Percentiles rank a stretch among this genome's conserved stretches.
Evolutionary conservation across 2,888 invertebrate species (phyloP).

Genomic region (Sipunculus nudus): DNA sequence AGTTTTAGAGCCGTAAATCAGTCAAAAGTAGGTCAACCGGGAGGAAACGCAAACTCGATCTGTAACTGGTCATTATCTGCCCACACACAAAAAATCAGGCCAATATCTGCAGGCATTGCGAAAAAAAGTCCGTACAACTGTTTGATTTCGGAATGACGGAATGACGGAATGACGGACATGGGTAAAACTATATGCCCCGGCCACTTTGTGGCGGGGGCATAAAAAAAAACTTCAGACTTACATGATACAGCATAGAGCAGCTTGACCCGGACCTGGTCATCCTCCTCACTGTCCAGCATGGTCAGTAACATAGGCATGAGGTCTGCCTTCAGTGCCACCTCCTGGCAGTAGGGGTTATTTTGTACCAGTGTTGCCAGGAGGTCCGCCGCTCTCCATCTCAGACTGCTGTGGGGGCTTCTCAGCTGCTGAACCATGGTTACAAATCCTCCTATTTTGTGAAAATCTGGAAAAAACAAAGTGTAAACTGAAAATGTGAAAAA

Average conservation of each 20-base stretch:
- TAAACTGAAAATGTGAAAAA: neutral
- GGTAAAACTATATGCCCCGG: too few relatives aligned
- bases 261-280: constrained; percentile 73
- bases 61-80: too few relatives aligned
- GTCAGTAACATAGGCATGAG: constrained; percentile 74
- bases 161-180: too few relatives aligned
- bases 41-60: too few relatives aligned
- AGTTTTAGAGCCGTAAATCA: too few relatives aligned
- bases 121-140: too few relatives aligned
- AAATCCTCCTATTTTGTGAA: constrained; percentile 85
- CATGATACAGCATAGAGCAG: constrained; percentile 83
- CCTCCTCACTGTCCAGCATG: constrained; percentile 72
- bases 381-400: constrained; percentile 75
- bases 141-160: too few relatives aligned
- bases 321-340: constrained; percentile 73
- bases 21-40: too few relatives aligned
- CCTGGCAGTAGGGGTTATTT: constrained; percentile 86
- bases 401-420: constrained; percentile 72
- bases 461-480: constrained; percentile 71
- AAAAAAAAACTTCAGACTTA: too few relatives aligned
- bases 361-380: constrained; percentile 83
- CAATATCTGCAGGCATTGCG: too few relatives aligned
- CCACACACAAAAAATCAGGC: too few relatives aligned
- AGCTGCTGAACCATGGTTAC: constrained; percentile 77
- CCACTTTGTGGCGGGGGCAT: too few relatives aligned